Evolutionary conservation across 2,888 invertebrate genomes (phyloP).

Genomic region (Ormia ochracea): DNA sequence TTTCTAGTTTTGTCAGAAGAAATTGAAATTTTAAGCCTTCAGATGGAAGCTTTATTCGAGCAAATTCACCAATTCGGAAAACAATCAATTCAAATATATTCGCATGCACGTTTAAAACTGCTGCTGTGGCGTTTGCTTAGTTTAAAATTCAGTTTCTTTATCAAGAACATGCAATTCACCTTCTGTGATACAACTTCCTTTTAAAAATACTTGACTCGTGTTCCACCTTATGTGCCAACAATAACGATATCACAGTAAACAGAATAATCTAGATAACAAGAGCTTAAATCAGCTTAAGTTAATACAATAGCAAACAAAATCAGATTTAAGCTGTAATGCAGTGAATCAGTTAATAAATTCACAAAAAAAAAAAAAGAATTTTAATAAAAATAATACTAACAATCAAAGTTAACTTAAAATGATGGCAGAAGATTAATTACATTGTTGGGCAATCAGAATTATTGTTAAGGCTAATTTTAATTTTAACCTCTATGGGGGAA

Average conservation of each 20-base stretch:
- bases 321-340: constrained; percentile 31
- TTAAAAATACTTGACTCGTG: constrained; percentile 52
- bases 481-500: not conserved
- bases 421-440: constrained; percentile 36
- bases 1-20: too few species aligned
- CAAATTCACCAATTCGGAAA: too few species aligned
- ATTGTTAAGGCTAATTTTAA: constrained; percentile 15
- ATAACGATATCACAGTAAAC: constrained; percentile 9
- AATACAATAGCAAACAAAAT: constrained; percentile 29
- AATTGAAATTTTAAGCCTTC: too few species aligned
- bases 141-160: not conserved
- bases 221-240: constrained; percentile 22
- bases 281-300: constrained; percentile 55
- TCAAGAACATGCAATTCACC: constrained; percentile 21
- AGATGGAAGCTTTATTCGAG: too few species aligned
- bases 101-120: not conserved
- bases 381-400: not conserved
- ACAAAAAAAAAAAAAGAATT: not conserved
- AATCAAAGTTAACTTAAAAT: constrained; percentile 9
- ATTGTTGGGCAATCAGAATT: constrained; percentile 35
- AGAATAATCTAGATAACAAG: constrained; percentile 50
- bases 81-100: too few species aligned
- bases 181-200: constrained; percentile 64
- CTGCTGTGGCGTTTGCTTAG: not conserved
- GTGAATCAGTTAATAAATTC: constrained; percentile 8